phyloP scores from a whole-genome alignment of 2,888 invertebrate species.

The Hesperia comma region DNA sequence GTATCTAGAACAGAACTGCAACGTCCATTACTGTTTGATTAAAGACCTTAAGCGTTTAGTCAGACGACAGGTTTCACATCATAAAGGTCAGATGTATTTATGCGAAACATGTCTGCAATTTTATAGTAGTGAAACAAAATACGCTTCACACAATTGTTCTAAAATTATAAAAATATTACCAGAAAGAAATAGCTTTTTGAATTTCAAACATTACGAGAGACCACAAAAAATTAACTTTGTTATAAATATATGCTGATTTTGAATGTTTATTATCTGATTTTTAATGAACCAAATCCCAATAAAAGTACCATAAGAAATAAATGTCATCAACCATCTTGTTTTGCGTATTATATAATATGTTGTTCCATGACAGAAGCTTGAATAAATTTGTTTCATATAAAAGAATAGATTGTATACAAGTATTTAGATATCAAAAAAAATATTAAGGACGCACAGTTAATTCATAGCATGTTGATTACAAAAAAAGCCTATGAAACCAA shows the following conservation, averaged over 20 bases:
- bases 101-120: too few species aligned
- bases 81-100: neutral
- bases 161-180: neutral
- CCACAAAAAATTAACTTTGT: neutral
- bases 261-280: neutral
- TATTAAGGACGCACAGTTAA: neutral
- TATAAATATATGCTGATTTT: neutral
- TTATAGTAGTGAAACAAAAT: neutral
- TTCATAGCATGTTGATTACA: neutral
- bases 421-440: neutral
- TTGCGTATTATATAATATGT: neutral
- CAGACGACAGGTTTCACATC: neutral
- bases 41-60: neutral
- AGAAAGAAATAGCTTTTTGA: neutral
- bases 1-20: neutral
- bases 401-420: neutral
- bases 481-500: neutral
- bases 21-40: neutral
- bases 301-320: neutral
- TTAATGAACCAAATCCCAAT: neutral
- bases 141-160: neutral
- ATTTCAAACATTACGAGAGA: neutral
- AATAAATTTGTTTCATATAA: neutral
- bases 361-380: neutral
- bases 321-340: neutral